phyloP scores from a whole-genome alignment of 1,140 invertebrate species.

The Solen grandis region DNA sequence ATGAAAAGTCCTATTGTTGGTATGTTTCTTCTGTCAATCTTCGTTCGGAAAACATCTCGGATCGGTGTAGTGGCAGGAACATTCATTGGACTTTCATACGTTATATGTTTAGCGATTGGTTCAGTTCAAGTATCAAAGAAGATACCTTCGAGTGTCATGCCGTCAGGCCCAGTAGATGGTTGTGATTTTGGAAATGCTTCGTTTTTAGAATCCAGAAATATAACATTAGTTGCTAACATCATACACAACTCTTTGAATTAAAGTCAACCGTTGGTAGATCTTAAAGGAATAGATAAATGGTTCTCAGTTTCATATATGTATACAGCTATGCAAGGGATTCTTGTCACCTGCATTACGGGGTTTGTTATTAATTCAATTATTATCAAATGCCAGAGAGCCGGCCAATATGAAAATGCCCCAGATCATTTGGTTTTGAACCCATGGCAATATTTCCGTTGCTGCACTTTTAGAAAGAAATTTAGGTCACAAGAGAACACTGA shows the following conservation, averaged over 20 bases:
- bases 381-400: too few species aligned
- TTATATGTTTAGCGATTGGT: constrained; percentile 15
- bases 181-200: not conserved
- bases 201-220: not conserved
- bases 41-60: constrained; percentile 6
- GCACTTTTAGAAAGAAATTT: too few species aligned
- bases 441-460: too few species aligned
- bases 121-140: not conserved
- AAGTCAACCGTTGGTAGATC: not conserved
- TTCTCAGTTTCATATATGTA: constrained; percentile 17
- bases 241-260: not conserved
- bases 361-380: too few species aligned
- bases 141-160: constrained; percentile 11
- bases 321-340: too few species aligned
- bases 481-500: too few species aligned
- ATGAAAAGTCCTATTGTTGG: constrained; percentile 4
- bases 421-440: too few species aligned
- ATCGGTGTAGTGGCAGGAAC: not conserved
- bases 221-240: not conserved
- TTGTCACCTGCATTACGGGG: too few species aligned
- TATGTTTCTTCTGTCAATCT: constrained; percentile 38
- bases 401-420: too few species aligned
- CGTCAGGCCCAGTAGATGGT: constrained; percentile 17
- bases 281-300: not conserved
- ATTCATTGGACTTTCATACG: not conserved